These are phyloP conservation scores for Neosalanx taihuensis DNA, from an alignment of 2,797 vertebrate genomes.

Conservation along the genomic window DNA sequence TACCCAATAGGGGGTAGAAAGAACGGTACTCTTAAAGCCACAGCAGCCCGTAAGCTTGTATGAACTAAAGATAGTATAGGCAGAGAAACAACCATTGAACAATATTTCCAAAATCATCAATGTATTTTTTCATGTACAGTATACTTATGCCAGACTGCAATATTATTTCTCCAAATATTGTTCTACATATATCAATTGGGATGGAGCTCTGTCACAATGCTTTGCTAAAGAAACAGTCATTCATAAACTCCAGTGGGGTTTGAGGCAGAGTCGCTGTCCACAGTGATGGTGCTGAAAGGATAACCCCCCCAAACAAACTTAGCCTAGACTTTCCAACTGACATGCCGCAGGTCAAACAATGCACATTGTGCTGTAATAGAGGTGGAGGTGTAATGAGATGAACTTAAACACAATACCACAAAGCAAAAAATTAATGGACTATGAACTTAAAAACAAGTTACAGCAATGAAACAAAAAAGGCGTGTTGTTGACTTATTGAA, in stretches of 20 bases:
- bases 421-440: background rate
- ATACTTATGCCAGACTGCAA: background rate
- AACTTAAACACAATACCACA: background rate
- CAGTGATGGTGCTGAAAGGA: conserved; percentile 45
- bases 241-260: background rate
- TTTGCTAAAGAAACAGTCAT: background rate
- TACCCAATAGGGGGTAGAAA: conserved; percentile 42
- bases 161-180: background rate
- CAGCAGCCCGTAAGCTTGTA: background rate
- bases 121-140: background rate
- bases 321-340: background rate
- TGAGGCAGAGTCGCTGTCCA: conserved; percentile 37
- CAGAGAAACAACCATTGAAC: background rate
- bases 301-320: background rate
- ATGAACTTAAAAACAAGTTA: background rate
- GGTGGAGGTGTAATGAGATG: background rate
- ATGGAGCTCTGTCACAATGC: background rate
- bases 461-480: background rate
- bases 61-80: background rate
- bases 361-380: background rate
- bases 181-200: background rate
- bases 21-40: conserved; percentile 28
- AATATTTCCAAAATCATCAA: background rate
- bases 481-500: too few relatives aligned
- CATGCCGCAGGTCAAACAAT: background rate